These are phyloP conservation scores for Oscheius sp. DNA, from an alignment of 2,888 invertebrate genomes.

Conservation along the genomic window DNA sequence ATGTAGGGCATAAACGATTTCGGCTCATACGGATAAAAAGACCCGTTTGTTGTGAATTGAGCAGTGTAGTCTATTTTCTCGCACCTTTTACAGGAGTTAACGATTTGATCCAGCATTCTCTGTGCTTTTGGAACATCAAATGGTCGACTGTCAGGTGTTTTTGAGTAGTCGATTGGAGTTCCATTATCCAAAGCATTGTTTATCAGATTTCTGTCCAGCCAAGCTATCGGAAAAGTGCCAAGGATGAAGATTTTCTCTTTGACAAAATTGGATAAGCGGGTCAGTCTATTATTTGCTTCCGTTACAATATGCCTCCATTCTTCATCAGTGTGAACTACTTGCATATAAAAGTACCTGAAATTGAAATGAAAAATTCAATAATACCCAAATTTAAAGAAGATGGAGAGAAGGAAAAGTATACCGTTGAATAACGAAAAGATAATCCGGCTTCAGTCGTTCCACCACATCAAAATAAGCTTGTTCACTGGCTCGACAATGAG, in stretches of 20 bases:
- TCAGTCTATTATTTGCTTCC: background rate
- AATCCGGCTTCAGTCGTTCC: background rate
- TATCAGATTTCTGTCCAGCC: background rate
- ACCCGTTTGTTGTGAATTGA: background rate
- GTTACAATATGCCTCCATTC: background rate
- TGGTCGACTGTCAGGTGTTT: background rate
- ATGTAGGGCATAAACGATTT: background rate
- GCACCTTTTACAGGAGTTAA: background rate
- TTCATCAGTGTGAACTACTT: background rate
- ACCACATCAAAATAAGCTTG: background rate
- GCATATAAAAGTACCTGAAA: too few species aligned
- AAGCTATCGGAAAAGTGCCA: background rate
- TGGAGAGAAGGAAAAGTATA: too few species aligned
- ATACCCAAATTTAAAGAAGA: too few species aligned
- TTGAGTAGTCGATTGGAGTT: too few species aligned
- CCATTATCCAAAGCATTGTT: background rate
- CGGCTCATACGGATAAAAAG: constrained; percentile 11
- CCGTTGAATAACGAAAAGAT: background rate
- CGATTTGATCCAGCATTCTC: background rate
- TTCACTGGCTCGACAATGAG: background rate
- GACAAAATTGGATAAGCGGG: background rate
- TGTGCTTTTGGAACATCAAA: background rate
- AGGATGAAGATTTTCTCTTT: constrained; percentile 5
- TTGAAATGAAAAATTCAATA: too few species aligned
- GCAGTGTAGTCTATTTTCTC: background rate